These are phyloP conservation scores for Hippocampus guttulatus DNA, from an alignment of 2,113 vertebrate species.

Conservation along the genomic window DNA sequence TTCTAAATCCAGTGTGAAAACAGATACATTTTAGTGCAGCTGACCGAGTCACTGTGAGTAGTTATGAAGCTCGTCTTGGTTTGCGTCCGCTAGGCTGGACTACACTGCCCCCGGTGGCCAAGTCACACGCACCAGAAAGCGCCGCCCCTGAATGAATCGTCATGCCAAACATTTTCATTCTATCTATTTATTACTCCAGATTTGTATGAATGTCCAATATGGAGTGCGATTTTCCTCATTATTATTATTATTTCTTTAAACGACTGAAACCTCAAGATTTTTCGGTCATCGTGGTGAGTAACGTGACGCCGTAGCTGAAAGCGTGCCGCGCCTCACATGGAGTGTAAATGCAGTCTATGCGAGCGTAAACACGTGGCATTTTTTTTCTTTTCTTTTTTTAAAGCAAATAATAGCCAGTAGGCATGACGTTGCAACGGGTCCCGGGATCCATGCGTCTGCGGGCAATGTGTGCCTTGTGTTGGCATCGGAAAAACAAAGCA, in stretches of 20 bases:
- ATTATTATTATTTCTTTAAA: no score
- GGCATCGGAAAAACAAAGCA: conserved; percentile 87
- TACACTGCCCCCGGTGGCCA: background rate
- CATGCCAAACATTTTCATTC: no score
- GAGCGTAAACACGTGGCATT: conserved; percentile 64
- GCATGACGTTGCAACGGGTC: conserved; percentile 70
- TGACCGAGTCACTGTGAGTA: background rate
- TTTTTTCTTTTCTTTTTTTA: conserved; percentile 54
- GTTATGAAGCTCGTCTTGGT: background rate
- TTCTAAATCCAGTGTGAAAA: background rate
- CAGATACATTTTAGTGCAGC: background rate
- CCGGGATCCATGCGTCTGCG: conserved; percentile 73
- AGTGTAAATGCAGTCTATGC: conserved; percentile 53
- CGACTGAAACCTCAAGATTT: no score
- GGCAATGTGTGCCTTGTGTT: conserved; percentile 82
- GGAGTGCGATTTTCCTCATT: no score
- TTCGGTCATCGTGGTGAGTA: background rate
- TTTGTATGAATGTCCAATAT: no score
- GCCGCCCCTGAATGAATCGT: no score
- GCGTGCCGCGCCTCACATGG: conserved; percentile 20
- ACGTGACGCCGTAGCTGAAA: conserved; percentile 6
- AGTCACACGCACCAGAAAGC: background rate
- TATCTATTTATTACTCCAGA: no score
- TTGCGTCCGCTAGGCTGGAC: background rate
- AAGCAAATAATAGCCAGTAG: conserved; percentile 64